Evolutionary conservation across 2,113 vertebrate species (phyloP), one percentile per base, ranked within the genome.

Genomic region (Megalops atlanticus): DNA sequence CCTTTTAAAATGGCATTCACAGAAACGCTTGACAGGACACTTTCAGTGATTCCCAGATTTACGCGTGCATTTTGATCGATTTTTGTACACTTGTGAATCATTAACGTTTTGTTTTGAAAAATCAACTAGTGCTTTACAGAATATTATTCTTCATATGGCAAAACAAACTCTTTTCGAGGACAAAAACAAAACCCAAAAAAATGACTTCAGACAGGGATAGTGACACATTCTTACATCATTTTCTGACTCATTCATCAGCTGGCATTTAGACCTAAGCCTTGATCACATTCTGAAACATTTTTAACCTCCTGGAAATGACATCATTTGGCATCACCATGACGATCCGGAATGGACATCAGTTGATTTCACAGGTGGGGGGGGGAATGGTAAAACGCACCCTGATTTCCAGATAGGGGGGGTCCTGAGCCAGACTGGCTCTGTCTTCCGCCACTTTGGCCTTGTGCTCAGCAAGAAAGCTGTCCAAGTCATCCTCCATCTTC

Each of bases 341-440:
- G 11, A 27, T 31, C 11, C 8, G n/a, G 31, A 31, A 16, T 11
- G 58, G 11, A 31, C 24, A 0, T 27, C 58, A 27, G 58, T 10
- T n/a, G 8, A 24, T 31, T 6, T 31, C 52, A n/a, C 52, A 64
- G 43, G 8, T 36, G 40, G 43, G 43, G 39, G 15, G 18, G n/a
- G 15, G 1, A 49, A 36, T 14, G 40, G 2, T 6, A 0, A 52
- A 80, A 70, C 90, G 84, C 89, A 98, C 97, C 95, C 92, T 94
- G 68, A 97, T 95, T 89, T 98, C 96, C 95, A 99, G 93, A 77
- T 98, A 97, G 16, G 95, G 96, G n/a, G 91, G 95, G 83, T 97
- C 95, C 79, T 92, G 94, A 79, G 95, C 92, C 86, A 98, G 84
- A 73, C 90, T 91, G 81, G 94, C 94, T 87, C 94, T 97, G 82